These are phyloP conservation scores for Drosophila neonasuta DNA, from an alignment of 2,888 invertebrate genomes.

Conservation along the genomic window DNA sequence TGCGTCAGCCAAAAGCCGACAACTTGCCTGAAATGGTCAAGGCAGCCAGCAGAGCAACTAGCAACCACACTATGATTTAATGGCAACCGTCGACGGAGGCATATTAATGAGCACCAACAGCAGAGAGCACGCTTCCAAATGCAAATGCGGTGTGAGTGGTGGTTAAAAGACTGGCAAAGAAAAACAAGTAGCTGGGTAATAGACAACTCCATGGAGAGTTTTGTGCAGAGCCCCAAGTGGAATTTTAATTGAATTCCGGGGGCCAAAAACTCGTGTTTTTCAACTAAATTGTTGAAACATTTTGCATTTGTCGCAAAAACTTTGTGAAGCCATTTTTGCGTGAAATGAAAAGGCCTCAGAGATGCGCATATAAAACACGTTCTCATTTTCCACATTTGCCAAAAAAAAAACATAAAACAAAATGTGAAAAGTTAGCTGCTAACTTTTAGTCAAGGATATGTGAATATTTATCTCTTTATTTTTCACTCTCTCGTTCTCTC, in stretches of 20 bases:
- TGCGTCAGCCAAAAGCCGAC: constrained; percentile 25
- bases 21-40: constrained; percentile 32
- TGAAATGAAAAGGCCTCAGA: constrained; percentile 19
- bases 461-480: neutral
- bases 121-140: constrained; percentile 27
- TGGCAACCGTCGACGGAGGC: constrained; percentile 46
- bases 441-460: constrained; percentile 42
- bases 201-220: constrained; percentile 12
- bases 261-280: constrained; percentile 15
- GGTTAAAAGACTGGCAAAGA: neutral
- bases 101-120: constrained; percentile 60
- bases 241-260: constrained; percentile 49
- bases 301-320: constrained; percentile 36
- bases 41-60: constrained; percentile 14
- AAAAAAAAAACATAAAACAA: neutral
- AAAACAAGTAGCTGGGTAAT: constrained; percentile 7
- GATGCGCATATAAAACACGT: constrained; percentile 13
- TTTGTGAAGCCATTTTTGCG: constrained; percentile 25
- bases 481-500: neutral
- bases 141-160: constrained; percentile 17
- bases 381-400: constrained; percentile 19
- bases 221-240: constrained; percentile 16
- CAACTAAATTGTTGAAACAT: constrained; percentile 26
- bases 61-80: constrained; percentile 54
- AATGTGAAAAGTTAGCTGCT: constrained; percentile 30